Conservation (phyloP, 2,797 vertebrate species). For the Alca torda region DNA sequence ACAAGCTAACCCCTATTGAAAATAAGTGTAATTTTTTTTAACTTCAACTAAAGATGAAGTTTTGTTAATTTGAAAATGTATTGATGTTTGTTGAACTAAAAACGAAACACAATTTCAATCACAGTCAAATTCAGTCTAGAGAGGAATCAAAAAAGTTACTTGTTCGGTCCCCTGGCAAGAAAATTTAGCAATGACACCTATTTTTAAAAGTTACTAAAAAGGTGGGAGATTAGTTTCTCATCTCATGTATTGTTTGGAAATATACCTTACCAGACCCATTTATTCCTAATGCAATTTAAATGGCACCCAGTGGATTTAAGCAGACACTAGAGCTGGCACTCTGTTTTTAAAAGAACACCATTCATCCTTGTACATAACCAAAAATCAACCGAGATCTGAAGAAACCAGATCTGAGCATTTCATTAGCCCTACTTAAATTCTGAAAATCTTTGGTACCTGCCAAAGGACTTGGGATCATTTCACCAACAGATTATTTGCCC, state of each 20-base stretch:
- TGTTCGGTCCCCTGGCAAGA: not conserved
- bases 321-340: not conserved
- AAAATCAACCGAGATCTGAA: not conserved
- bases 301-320: not conserved
- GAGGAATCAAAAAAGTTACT: not conserved
- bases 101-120: not conserved
- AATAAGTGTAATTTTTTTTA: not conserved
- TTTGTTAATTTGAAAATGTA: not conserved
- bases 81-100: not conserved
- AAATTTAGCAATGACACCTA: not conserved
- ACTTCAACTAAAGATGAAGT: not conserved
- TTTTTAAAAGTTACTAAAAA: not conserved
- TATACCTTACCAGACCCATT: not conserved
- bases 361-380: not conserved
- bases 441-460: not conserved
- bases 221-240: not conserved
- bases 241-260: not conserved
- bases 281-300: not conserved
- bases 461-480: not conserved
- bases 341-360: not conserved
- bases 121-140: not conserved
- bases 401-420: conserved; percentile 9
- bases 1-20: not conserved
- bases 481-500: not conserved
- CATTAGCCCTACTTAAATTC: not conserved